phyloP scores from a whole-genome alignment of 2,888 invertebrate species.

The Drosophila macrothrix region DNA sequence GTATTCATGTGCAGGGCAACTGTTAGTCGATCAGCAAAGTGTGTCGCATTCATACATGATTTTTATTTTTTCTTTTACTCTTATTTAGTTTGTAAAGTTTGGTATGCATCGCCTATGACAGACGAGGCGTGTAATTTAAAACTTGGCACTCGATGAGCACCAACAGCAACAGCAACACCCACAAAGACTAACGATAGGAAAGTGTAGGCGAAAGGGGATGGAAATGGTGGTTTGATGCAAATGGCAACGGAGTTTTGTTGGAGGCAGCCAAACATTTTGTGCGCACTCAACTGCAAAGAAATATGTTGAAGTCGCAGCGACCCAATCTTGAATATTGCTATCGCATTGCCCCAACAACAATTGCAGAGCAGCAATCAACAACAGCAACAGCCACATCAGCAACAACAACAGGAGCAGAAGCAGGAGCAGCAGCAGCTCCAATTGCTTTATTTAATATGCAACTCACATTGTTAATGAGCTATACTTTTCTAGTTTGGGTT shows the following conservation, averaged over 20 bases:
- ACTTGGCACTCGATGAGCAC: constrained; percentile 58
- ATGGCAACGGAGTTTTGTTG: background rate
- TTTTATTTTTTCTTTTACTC: constrained; percentile 38
- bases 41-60: background rate
- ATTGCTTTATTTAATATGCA: constrained; percentile 47
- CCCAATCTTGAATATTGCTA: constrained; percentile 31
- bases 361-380: constrained; percentile 5
- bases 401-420: background rate
- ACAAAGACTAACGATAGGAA: constrained; percentile 1
- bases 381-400: background rate
- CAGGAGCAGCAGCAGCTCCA: constrained; percentile 31
- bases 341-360: constrained; percentile 16
- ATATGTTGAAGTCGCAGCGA: constrained; percentile 43
- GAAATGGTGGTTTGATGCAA: background rate
- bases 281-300: constrained; percentile 48
- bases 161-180: background rate
- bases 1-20: constrained; percentile 2
- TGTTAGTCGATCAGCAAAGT: background rate
- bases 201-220: too few relatives aligned
- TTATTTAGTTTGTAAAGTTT: constrained; percentile 37
- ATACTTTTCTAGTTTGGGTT: constrained; percentile 23
- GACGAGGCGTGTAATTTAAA: constrained; percentile 74
- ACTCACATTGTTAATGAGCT: constrained; percentile 29
- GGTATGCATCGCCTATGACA: constrained; percentile 36
- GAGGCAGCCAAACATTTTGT: constrained; percentile 24